Base-by-base conservation (phyloP, 2,888 invertebrate genomes). In the Brachyptera putata region DNA sequence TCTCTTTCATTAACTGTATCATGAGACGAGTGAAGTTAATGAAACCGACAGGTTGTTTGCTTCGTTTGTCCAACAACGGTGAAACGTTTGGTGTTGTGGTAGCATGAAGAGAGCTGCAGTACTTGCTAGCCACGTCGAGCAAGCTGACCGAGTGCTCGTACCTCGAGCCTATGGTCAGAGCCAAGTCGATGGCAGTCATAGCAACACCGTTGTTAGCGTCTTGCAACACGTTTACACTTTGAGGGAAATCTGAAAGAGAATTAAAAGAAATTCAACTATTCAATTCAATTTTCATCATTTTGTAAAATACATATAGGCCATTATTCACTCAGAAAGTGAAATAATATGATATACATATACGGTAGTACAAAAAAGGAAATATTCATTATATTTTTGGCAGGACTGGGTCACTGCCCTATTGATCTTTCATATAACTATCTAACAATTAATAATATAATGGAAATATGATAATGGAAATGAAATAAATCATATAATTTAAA, bases 171-270 rank as follows among this genome's bases (percentile, higher is more conserved):
- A 69, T 65, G 9, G 74, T 74, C 25, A 75, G 56, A 3, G 73
- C 71, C n/a, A 75, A 62, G 63, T 75, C 75, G 3, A 73, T 43
- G 0, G 68, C 67, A 11, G 71, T 68, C 41, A 75, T 64, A 2
- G 70, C 62, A n/a, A 30, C 55, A n/a, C 13, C 34, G 43, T 66
- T 63, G 14, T 50, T 58, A 57, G 37, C 43, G 14, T 50, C 58
- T 24, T 58, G 60, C n/a, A 63, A 46, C 39, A 57, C 21, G 14
- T 21, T 25, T 1, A 14, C 13, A 14, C 5, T 5, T 37, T 37
- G 46, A 50, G n/a, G 34, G 56, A 59, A 58, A 37, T 21, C 56
- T 58, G n/a, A 21, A 55, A 57, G n/a, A n/a, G n/a, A n/a, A n/a
- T n/a, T n/a, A n/a, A n/a, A n/a, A n/a, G n/a, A n/a, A n/a, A n/a